Evolutionary conservation across 2,113 vertebrate species (phyloP).

Genomic region (Orycteropus afer): DNA sequence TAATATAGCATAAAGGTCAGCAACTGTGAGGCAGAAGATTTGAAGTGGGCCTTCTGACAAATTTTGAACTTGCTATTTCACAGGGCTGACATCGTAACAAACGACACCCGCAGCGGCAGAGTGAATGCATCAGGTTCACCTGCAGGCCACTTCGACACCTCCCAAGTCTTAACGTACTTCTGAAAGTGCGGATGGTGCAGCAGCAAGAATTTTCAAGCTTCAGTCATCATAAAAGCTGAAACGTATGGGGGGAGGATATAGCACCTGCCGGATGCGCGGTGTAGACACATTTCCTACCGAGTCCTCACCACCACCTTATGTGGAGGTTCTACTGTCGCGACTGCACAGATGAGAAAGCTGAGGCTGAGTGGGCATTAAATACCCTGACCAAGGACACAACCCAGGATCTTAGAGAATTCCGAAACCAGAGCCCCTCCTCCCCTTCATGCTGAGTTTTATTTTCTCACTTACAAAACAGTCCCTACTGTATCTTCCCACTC

Average conservation of each 20-base stretch:
- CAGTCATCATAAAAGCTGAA: background rate
- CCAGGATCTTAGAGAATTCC: background rate
- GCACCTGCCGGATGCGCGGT: background rate
- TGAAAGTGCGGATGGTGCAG: background rate
- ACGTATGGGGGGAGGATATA: background rate
- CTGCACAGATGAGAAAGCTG: background rate
- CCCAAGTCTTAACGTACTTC: background rate
- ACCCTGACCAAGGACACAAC: background rate
- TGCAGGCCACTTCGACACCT: background rate
- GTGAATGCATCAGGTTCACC: background rate
- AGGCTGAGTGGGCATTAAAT: background rate
- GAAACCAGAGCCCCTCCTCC: background rate
- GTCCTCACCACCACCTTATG: background rate
- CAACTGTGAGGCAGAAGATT: background rate
- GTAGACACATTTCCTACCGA: background rate
- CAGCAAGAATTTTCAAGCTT: background rate
- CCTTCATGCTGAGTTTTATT: background rate
- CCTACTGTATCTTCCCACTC: background rate
- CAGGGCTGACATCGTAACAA: background rate
- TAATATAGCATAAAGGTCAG: background rate
- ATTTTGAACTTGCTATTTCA: constrained; percentile 6
- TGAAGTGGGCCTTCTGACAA: background rate
- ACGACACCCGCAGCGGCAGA: background rate
- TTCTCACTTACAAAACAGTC: background rate
- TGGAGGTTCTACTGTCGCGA: background rate